Percentiles rank a stretch among this genome's conserved stretches.
phyloP scores from a whole-genome alignment of 2,113 vertebrate genomes.

The Paramormyrops kingsleyae region DNA sequence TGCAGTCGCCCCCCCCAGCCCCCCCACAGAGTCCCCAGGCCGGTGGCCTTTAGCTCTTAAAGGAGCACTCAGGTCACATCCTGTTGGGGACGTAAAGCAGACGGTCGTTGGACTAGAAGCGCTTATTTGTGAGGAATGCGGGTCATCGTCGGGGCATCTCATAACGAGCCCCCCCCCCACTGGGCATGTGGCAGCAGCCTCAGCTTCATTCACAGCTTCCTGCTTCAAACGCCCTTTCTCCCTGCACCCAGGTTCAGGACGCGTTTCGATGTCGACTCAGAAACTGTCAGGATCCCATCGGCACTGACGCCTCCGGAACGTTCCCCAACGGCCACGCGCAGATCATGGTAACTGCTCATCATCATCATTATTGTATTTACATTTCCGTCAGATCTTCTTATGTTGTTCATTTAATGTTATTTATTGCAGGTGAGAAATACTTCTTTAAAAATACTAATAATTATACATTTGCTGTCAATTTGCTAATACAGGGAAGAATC shows the following conservation, averaged over 20 bases:
- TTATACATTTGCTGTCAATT: neutral
- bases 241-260: constrained; percentile 78
- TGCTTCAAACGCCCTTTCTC: neutral
- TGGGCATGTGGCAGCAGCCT: neutral
- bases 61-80: neutral
- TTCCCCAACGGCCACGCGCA: constrained; percentile 98
- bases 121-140: neutral
- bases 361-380: neutral
- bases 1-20: neutral
- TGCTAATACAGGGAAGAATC: neutral
- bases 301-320: constrained; percentile 87
- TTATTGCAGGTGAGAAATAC: neutral
- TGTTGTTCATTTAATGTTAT: neutral
- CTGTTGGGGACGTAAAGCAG: neutral
- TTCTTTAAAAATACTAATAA: neutral
- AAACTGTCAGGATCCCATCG: constrained; percentile 97
- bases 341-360: constrained; percentile 81
- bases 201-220: neutral
- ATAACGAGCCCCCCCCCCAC: neutral
- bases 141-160: neutral
- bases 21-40: neutral
- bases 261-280: constrained; percentile 94
- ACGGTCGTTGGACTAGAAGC: neutral
- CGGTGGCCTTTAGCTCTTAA: neutral
- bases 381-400: neutral